Evolutionary conservation across 2,113 vertebrate genomes (phyloP), one percentile per base, ranked within the genome.

Genomic region (Phainopepla nitens): DNA sequence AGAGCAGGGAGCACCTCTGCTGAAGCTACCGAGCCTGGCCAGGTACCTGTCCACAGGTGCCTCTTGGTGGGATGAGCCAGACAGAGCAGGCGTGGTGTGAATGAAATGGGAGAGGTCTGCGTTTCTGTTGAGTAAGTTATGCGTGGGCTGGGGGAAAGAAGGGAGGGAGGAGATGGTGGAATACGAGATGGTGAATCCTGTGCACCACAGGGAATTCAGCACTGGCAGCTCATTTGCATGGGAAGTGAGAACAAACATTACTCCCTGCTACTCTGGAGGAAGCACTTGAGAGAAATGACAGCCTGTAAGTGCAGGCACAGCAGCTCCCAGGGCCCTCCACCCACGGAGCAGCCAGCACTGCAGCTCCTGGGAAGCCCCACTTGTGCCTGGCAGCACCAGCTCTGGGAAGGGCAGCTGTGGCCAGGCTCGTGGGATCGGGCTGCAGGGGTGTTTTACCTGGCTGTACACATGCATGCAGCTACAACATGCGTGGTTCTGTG

Each of bases 401-500:
- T 62, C 27, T 6, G 42, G 35, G 47, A 39, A 19, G 49, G 24
- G 27, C 49, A 93, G 29, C 28, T 72, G 53, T 8, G n/a, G 49
- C 36, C 86, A 69, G 27, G 42, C 41, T 10, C 13, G 19, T 8
- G 61, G 28, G 11, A 33, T 58, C 8, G n/a, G 45, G 16, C 35
- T 20, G 47, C 2, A 62, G 41, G 4, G 14, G 7, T n/a, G 20
- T 28, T 90, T 33, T 11, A 54, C 4, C 57, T 8, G 19, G 2
- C 13, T n/a, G 39, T 19, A 42, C 66, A 54, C 24, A n/a, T 0
- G 4, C 22, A 56, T 24, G 15, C 0, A 4, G 19, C 29, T 9
- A 13, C 35, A 49, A 22, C n/a, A 15, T 0, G 2, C 4, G 2
- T 1, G 33, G n/a, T 21, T n/a, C 47, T 49, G 42, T 8, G 21